phyloP scores from a whole-genome alignment of 2,797 vertebrate species.

The Hemitrygon akajei region DNA sequence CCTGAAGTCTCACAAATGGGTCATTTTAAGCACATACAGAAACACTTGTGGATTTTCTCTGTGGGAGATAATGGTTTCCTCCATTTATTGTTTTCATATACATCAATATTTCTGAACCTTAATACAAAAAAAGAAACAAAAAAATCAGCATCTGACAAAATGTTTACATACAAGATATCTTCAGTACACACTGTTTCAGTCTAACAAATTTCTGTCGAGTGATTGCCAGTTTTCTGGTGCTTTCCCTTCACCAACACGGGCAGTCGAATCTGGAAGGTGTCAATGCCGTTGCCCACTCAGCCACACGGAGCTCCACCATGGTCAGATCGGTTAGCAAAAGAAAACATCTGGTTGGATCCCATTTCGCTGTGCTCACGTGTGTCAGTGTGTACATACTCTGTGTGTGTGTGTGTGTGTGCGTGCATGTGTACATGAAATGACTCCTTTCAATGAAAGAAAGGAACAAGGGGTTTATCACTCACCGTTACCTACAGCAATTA shows the following conservation, averaged over 20 bases:
- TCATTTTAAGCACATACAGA: slow-evolving; percentile 42
- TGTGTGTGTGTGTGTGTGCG: slow-evolving; percentile 59
- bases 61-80: slow-evolving; percentile 66
- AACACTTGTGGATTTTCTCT: slow-evolving; percentile 56
- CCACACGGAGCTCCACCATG: background rate
- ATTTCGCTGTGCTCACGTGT: slow-evolving; percentile 45
- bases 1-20: slow-evolving; percentile 38
- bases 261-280: background rate
- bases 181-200: slow-evolving; percentile 72
- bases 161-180: slow-evolving; percentile 93
- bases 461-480: slow-evolving; percentile 53
- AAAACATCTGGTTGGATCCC: slow-evolving; percentile 65
- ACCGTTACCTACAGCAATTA: slow-evolving; percentile 70
- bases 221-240: slow-evolving; percentile 59
- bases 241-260: slow-evolving; percentile 47
- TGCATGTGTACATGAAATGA: slow-evolving; percentile 68
- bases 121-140: slow-evolving; percentile 75
- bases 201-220: slow-evolving; percentile 63
- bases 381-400: background rate
- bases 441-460: slow-evolving; percentile 79
- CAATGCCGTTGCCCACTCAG: background rate
- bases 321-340: slow-evolving; percentile 43
- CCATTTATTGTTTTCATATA: slow-evolving; percentile 98
- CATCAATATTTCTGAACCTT: slow-evolving; percentile 97
- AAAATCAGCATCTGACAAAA: slow-evolving; percentile 84